Percentiles rank a stretch among this genome's conserved stretches.
Evolutionary conservation across 2,113 vertebrate species (phyloP).

Genomic region (Emydura subglobosa): DNA sequence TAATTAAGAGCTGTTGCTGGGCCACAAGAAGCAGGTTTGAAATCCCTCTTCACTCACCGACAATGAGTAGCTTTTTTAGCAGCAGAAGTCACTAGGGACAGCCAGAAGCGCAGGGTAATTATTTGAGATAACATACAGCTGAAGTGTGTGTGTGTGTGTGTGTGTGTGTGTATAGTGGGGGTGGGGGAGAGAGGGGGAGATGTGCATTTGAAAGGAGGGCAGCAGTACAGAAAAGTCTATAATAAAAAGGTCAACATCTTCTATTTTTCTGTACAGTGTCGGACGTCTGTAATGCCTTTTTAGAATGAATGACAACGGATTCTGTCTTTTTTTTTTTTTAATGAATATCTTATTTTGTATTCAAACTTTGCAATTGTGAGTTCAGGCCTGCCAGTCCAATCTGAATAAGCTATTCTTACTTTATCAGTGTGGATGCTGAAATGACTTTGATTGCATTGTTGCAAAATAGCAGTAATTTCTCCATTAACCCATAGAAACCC

Average conservation of each 20-base stretch:
- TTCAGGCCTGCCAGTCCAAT: slow-evolving; percentile 80
- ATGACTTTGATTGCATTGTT: slow-evolving; percentile 88
- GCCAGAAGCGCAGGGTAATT: slow-evolving; percentile 96
- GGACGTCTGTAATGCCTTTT: slow-evolving; percentile 89
- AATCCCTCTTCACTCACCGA: slow-evolving; percentile 90
- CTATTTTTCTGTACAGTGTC: slow-evolving; percentile 89
- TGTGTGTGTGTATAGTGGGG: slow-evolving; percentile 60
- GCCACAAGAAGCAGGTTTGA: slow-evolving; percentile 93
- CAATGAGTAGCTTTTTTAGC: slow-evolving; percentile 90
- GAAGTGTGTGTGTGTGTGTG: slow-evolving; percentile 77
- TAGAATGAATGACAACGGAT: slow-evolving; percentile 89
- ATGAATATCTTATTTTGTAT: slow-evolving; percentile 91
- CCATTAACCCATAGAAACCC: slow-evolving; percentile 79
- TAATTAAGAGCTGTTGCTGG: slow-evolving; percentile 98
- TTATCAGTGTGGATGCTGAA: slow-evolving; percentile 83
- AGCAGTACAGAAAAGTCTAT: slow-evolving; percentile 79
- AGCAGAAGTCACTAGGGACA: slow-evolving; percentile 89
- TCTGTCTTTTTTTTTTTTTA: slow-evolving; percentile 75
- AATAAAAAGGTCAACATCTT: slow-evolving; percentile 95
- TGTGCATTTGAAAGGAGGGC: slow-evolving; percentile 81
- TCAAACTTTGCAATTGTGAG: slow-evolving; percentile 88
- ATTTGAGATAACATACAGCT: slow-evolving; percentile 95
- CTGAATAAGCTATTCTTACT: slow-evolving; percentile 90
- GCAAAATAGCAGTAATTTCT: slow-evolving; percentile 85
- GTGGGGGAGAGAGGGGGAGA: slow-evolving; percentile 66